Evolutionary conservation across 1,140 invertebrate species (phyloP), one percentile per base, ranked within the genome.

Genomic region (Coptotermes formosanus): DNA sequence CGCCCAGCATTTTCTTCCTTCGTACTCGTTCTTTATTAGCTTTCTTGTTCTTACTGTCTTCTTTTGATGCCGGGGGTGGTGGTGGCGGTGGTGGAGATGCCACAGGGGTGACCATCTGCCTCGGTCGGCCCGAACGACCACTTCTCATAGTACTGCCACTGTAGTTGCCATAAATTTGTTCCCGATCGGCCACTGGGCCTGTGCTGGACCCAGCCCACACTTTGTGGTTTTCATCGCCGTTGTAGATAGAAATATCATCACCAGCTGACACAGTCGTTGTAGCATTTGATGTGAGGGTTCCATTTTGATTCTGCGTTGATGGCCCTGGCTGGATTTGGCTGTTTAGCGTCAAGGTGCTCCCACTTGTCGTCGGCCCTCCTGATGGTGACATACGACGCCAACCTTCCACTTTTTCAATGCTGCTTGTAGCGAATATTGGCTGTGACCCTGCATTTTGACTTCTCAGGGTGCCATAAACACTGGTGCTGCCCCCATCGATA

Each of bases 171-270:
- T 97, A 96, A 83, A 93, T 92, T 82, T 92, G 92, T 88, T 94
- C 90, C 83, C 86, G 93, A 38, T 89, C 92, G 45, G 91, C 94
- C 86, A 95, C 94, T 14, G 95, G 89, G 83, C 83, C 14, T 14
- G 85, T 86, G 75, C 75, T 48, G 14, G 85, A 45, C 19, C 86
- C 86, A 16, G 86, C 86, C 86, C 86, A 98, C 3, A 98, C 95
- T 91, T 98, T 98, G 89, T 98, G 97, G 89, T 98, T 98, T 89
- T 98, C 97, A 89, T 98, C 96, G 1, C 96, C 96, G 89, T 97
- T 97, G 89, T 96, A 97, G 43, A 97, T 92, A 85, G 95, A 96
- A 2, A 95, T 91, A 82, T 96, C 95, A 87, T 96, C 95, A n/a
- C 88, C 89, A 30, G 87, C 55, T 69, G 86, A 86, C 23, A 52